These are phyloP conservation scores for Calcarius lapponicus DNA, from an alignment of 2,797 vertebrate genomes.

Conservation along the genomic window DNA sequence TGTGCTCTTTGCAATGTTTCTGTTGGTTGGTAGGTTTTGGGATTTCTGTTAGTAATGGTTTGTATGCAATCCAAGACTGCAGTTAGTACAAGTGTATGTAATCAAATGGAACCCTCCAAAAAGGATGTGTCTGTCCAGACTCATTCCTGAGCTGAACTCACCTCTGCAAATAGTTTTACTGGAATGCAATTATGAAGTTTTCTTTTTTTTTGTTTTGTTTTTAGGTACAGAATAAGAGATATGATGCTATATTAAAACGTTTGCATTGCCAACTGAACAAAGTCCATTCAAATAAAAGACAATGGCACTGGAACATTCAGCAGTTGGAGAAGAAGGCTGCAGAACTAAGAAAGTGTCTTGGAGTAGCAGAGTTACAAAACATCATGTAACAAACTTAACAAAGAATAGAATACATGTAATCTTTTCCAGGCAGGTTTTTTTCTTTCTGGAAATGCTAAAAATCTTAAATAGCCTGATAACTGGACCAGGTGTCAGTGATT, in stretches of 20 bases:
- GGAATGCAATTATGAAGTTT: not conserved
- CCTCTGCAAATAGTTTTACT: not conserved
- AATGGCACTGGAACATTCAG: slow-evolving; percentile 79
- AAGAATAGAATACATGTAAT: not conserved
- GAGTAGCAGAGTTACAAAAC: not conserved
- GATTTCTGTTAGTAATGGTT: not conserved
- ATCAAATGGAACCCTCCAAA: not conserved
- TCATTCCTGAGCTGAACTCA: not conserved
- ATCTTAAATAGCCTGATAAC: not conserved
- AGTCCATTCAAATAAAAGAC: slow-evolving; percentile 78
- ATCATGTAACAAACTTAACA: not conserved
- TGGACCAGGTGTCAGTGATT: not conserved
- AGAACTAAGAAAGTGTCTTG: slow-evolving; percentile 75
- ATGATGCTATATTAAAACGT: slow-evolving; percentile 85
- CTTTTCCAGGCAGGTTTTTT: not conserved
- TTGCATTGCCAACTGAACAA: slow-evolving; percentile 87
- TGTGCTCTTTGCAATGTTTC: not conserved
- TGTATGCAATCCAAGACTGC: not conserved
- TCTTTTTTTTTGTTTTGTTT: not conserved
- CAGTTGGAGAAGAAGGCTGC: slow-evolving; percentile 80
- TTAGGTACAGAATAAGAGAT: slow-evolving; percentile 90
- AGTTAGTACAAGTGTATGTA: not conserved
- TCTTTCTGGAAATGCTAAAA: not conserved
- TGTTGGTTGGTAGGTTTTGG: not conserved
- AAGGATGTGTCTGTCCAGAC: not conserved